Percentiles rank a stretch among this genome's conserved stretches.
Evolutionary conservation across 2,888 invertebrate species (phyloP).

Genomic region (Antheraea yamamai): DNA sequence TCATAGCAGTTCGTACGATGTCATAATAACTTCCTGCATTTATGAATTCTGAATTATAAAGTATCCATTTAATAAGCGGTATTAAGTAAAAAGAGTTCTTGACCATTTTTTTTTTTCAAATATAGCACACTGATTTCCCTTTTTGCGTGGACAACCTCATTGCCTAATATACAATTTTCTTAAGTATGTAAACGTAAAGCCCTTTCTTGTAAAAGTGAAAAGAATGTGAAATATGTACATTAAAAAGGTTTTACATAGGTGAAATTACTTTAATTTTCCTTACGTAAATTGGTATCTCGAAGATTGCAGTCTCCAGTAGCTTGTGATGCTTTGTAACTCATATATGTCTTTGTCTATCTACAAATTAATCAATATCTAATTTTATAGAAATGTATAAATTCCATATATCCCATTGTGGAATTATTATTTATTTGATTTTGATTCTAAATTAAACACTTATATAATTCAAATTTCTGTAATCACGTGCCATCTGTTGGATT

Average conservation of each 20-base stretch:
- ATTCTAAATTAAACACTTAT: background rate
- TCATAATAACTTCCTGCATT: slow-evolving; percentile 12
- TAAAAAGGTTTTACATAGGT: no score
- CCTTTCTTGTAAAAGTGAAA: background rate
- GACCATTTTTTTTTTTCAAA: background rate
- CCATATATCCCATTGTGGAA: background rate
- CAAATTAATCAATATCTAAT: background rate
- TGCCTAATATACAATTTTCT: background rate
- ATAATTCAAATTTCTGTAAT: background rate
- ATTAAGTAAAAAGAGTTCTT: background rate
- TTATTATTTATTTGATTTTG: background rate
- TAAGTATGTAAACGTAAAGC: background rate
- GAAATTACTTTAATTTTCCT: no score
- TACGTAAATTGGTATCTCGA: no score
- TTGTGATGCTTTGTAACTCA: background rate
- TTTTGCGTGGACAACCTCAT: background rate
- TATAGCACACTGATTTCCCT: background rate
- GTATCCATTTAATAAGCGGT: background rate
- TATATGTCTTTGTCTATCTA: background rate
- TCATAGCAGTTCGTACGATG: slow-evolving; percentile 7
- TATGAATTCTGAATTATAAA: background rate
- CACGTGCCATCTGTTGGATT: background rate
- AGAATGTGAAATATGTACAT: background rate
- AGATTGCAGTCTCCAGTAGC: no score
- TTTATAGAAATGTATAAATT: background rate